Conservation (phyloP, 2,797 vertebrate species). For the Eospalax fontanierii region DNA sequence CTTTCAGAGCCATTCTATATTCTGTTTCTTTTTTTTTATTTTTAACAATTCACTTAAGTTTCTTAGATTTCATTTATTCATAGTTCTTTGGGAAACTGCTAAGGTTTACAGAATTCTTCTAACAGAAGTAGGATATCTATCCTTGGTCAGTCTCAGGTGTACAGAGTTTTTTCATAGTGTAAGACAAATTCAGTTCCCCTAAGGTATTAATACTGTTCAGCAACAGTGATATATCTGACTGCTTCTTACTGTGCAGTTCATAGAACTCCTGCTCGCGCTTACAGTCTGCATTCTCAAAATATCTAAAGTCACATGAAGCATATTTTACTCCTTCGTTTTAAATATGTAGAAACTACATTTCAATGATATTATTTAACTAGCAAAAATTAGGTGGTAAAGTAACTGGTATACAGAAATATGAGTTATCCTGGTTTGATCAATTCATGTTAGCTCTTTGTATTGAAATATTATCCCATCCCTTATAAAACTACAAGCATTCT, state of each 20-base stretch:
- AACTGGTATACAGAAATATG: background rate
- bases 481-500: background rate
- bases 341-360: background rate
- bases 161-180: background rate
- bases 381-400: background rate
- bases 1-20: background rate
- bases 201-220: background rate
- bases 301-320: background rate
- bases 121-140: background rate
- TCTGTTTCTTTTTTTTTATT: slow-evolving; percentile 22
- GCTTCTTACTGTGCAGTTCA: background rate
- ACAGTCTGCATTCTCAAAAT: background rate
- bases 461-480: background rate
- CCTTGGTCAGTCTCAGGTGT: background rate
- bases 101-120: background rate
- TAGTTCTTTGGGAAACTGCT: background rate
- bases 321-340: background rate
- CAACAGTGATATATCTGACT: background rate
- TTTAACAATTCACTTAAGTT: background rate
- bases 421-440: background rate
- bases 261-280: background rate
- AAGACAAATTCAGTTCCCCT: background rate
- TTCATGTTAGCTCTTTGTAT: background rate
- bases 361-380: slow-evolving; percentile 1
- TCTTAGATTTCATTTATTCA: background rate